Percentiles rank a stretch among this genome's conserved stretches.
These are phyloP conservation scores for Eleutherodactylus coqui DNA, from an alignment of 2,797 vertebrate species.

Conservation along the genomic window DNA sequence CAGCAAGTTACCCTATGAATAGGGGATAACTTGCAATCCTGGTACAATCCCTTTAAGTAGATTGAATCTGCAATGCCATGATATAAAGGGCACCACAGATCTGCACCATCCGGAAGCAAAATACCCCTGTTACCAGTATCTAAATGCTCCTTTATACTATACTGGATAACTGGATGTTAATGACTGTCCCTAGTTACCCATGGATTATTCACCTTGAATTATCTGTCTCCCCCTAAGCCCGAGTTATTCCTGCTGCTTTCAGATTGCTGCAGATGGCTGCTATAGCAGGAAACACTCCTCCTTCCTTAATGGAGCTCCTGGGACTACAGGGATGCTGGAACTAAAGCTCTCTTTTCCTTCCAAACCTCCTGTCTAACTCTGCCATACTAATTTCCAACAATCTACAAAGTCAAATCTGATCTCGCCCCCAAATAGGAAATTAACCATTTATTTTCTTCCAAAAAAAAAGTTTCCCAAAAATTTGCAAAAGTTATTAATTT, in stretches of 20 bases:
- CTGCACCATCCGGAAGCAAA: background rate
- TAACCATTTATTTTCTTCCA: constrained; percentile 79
- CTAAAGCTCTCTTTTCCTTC: constrained; percentile 86
- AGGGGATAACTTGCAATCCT: no score
- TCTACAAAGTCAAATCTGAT: constrained; percentile 38
- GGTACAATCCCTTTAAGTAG: background rate
- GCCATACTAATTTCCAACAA: constrained; percentile 71
- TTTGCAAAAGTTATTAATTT: constrained; percentile 69
- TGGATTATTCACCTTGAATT: constrained; percentile 73
- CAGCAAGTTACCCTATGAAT: no score
- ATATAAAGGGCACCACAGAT: background rate
- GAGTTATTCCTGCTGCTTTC: constrained; percentile 78
- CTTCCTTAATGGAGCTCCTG: constrained; percentile 91
- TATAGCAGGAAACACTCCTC: constrained; percentile 90
- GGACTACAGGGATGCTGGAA: constrained; percentile 92
- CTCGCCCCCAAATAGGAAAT: constrained; percentile 70
- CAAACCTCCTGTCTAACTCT: constrained; percentile 83
- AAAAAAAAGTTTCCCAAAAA: constrained; percentile 72
- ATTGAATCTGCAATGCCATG: background rate
- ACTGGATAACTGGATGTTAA: constrained; percentile 44
- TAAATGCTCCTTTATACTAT: background rate
- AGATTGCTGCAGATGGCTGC: constrained; percentile 82
- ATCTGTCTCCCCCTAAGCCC: constrained; percentile 74
- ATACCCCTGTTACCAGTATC: background rate
- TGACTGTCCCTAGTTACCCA: constrained; percentile 67